phyloP scores from a whole-genome alignment of 2,113 vertebrate species.

The Miniopterus natalensis region DNA sequence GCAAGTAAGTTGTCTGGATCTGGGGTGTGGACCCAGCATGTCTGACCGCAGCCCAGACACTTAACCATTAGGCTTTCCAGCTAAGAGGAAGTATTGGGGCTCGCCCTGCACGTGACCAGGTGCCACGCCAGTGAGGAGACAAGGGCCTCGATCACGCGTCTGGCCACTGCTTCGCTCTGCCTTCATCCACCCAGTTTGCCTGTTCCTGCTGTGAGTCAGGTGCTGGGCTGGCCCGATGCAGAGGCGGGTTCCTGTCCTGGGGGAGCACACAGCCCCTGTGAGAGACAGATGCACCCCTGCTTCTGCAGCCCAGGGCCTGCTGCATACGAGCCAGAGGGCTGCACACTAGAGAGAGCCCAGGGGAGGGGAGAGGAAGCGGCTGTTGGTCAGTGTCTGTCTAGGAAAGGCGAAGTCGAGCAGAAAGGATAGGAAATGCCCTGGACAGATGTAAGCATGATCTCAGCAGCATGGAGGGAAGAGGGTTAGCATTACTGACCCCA shows the following conservation, averaged over 20 bases:
- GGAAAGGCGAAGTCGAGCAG: not conserved
- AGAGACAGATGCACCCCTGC: not conserved
- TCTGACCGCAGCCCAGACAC: not conserved
- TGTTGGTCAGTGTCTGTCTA: not conserved
- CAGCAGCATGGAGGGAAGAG: not conserved
- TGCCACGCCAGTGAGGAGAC: rapidly evolving
- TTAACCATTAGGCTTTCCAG: not conserved
- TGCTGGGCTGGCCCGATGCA: not conserved
- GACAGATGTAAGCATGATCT: not conserved
- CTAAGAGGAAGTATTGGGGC: too few species aligned
- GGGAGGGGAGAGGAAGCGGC: not conserved
- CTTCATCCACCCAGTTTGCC: not conserved
- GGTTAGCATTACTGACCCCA: not conserved
- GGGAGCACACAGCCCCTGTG: not conserved
- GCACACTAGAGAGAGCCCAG: not conserved
- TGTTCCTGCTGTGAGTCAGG: not conserved
- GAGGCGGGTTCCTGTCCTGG: not conserved
- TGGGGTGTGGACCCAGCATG: too few species aligned
- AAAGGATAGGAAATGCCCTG: not conserved
- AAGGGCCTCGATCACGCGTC: rapidly evolving
- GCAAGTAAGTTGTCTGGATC: not conserved
- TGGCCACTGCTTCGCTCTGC: not conserved
- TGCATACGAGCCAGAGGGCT: not conserved
- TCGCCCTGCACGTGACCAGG: rapidly evolving
- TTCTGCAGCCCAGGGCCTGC: not conserved